These are phyloP conservation scores for Ascidia mentula DNA, from an alignment of 23 tunicate species.

Conservation along the genomic window DNA sequence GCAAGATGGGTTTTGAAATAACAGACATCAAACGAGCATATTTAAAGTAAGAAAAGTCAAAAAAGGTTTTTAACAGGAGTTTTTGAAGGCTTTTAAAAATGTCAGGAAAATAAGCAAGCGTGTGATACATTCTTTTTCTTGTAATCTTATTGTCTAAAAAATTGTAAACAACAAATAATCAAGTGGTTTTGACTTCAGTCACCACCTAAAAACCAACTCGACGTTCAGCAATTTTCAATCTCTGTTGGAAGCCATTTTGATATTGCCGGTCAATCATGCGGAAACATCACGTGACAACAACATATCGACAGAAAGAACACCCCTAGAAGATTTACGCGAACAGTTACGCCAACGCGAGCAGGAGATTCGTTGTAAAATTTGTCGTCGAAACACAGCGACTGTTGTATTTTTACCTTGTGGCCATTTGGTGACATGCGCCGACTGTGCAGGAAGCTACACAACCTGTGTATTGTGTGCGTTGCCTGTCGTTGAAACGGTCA, in stretches of 20 bases:
- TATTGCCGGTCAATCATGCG: background rate
- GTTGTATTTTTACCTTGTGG: slow-evolving; percentile 28
- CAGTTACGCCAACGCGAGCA: slow-evolving; percentile 7
- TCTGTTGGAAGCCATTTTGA: background rate
- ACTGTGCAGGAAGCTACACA: background rate
- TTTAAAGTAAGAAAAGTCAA: no score
- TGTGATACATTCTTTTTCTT: no score
- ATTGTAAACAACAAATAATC: background rate
- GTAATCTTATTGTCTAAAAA: no score
- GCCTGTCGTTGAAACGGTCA: background rate
- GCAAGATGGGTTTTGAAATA: background rate
- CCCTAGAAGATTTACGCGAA: background rate
- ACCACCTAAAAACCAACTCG: background rate
- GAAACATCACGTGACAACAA: background rate
- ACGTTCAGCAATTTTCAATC: background rate
- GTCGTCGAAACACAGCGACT: background rate
- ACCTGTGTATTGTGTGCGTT: background rate
- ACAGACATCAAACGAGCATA: no score
- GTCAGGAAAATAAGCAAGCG: no score
- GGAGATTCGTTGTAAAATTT: slow-evolving; percentile 5
- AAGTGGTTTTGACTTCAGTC: background rate
- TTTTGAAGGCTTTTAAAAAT: no score
- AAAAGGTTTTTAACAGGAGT: no score
- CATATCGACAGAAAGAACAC: background rate
- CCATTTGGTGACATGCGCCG: slow-evolving; percentile 7